These are phyloP conservation scores for Pao palembangensis DNA, from an alignment of 2,113 vertebrate genomes.

Conservation along the genomic window DNA sequence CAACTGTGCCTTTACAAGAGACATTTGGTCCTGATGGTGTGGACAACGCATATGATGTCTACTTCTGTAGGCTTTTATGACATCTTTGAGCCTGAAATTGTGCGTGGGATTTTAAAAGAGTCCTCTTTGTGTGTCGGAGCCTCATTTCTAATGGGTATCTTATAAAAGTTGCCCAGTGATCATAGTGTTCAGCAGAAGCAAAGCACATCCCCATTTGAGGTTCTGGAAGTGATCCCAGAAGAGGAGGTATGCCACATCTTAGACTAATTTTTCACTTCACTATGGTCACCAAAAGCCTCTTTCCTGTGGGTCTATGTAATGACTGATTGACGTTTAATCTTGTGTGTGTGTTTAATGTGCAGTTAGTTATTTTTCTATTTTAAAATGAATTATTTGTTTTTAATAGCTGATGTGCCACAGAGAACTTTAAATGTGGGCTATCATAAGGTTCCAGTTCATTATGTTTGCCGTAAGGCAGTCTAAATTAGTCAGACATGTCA, in stretches of 20 bases:
- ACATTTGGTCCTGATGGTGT: conserved; percentile 29
- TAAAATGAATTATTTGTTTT: conserved; percentile 1
- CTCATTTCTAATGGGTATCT: conserved; percentile 73
- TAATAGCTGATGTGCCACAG: conserved; percentile 22
- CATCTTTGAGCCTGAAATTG: conserved; percentile 67
- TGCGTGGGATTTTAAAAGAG: conserved; percentile 70
- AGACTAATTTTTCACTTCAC: conserved; percentile 60
- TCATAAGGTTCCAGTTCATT: conserved; percentile 17
- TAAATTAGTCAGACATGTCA: no score
- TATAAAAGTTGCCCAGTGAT: conserved; percentile 75
- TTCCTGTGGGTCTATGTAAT: conserved; percentile 66
- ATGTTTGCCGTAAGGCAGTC: no score
- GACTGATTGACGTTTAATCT: conserved; percentile 75
- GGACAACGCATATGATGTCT: conserved; percentile 50
- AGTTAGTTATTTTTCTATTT: conserved; percentile 4
- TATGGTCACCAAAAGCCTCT: conserved; percentile 63
- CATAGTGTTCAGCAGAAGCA: conserved; percentile 72
- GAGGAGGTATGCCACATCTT: conserved; percentile 76
- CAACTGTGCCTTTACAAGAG: conserved; percentile 37
- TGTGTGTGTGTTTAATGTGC: conserved; percentile 62
- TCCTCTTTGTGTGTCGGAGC: conserved; percentile 75
- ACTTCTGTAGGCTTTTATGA: conserved; percentile 61
- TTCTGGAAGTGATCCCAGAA: conserved; percentile 75
- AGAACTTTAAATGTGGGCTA: conserved; percentile 32
- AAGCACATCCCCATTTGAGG: conserved; percentile 66